phyloP scores from a whole-genome alignment of 2,113 vertebrate species.

The Cromileptes altivelis region DNA sequence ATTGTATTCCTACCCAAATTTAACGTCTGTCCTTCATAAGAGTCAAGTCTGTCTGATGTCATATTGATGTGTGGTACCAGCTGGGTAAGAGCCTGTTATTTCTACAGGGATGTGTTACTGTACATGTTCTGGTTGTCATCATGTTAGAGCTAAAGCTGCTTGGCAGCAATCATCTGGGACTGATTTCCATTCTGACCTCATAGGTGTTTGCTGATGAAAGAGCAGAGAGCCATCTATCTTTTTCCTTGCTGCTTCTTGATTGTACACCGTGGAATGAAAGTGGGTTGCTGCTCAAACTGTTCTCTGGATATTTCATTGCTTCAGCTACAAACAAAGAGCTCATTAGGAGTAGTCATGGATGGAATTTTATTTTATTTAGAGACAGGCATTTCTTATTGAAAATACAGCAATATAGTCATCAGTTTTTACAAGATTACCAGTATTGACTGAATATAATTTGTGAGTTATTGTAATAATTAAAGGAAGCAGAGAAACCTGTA shows the following conservation, averaged over 20 bases:
- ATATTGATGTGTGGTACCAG: too few species aligned
- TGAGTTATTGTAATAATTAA: conserved; percentile 16
- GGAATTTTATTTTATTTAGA: conserved; percentile 27
- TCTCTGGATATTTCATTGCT: conserved; percentile 52
- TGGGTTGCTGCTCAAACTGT: conserved; percentile 20
- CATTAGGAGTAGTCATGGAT: conserved; percentile 7
- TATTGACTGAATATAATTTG: conserved; percentile 8
- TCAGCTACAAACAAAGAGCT: conserved; percentile 40
- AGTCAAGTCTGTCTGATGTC: too few species aligned
- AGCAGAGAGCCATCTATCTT: conserved; percentile 46
- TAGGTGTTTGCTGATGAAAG: conserved; percentile 53
- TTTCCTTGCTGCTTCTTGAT: conserved; percentile 47
- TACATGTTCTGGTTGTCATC: background rate
- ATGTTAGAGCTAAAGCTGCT: conserved; percentile 39
- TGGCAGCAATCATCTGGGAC: conserved; percentile 46
- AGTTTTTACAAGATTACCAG: conserved; percentile 5
- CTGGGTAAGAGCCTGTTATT: background rate
- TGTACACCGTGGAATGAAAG: conserved; percentile 45
- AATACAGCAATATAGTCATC: conserved; percentile 9
- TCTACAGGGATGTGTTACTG: background rate
- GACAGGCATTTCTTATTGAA: conserved; percentile 13
- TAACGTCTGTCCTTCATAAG: too few species aligned
- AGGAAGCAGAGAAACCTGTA: background rate
- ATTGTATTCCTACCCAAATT: too few species aligned
- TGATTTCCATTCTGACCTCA: conserved; percentile 55